Evolutionary conservation across 1,140 invertebrate species (phyloP), one percentile per base, ranked within the genome.

Genomic region (Drosophila miranda): DNA sequence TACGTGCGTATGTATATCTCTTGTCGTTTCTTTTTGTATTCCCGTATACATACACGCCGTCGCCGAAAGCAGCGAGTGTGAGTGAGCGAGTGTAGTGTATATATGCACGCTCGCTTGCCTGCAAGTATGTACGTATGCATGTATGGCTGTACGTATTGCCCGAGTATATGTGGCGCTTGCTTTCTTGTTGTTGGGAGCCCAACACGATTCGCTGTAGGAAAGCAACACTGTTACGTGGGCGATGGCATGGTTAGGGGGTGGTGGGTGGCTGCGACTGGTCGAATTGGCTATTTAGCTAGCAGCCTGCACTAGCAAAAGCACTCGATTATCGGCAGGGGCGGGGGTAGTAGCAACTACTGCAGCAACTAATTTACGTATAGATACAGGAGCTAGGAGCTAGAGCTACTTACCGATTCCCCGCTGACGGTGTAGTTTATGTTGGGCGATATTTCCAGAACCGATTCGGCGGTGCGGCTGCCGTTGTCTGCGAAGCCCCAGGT

Each of bases 391-490:
- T 42, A 44, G 48, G 59, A 62, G 42, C 43, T 59, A 56, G 44
- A 63, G 51, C 41, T 55, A 76, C 90, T 90, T 81, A 91, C 90
- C 82, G 90, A 89, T 71, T 91, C 90, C 71, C 90, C 89, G 75
- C 89, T 89, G 62, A 91, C 90, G 51, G 90, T 91, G 59, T 91
- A 91, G 69, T 91, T 91, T 62, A 91, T 90, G 83, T 91, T 91
- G 60, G 90, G 89, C 75, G 90, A 89, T 90, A 91, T 91, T 68
- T 91, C 90, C 72, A 91, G 81, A 44, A 91, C 90, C 49, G 89
- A 90, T 66, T 91, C 90, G 54, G 89, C 73, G 53, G 78, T 75
- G 59, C 81, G 81, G 74, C 75, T 81, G 56, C 80, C 86, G 72
- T 91, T 91, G 80, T 91, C 90, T 55, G 90, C 83, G 66, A 91